Evolutionary conservation across 1,140 invertebrate genomes (phyloP).

Genomic region (Procambarus virginalis): DNA sequence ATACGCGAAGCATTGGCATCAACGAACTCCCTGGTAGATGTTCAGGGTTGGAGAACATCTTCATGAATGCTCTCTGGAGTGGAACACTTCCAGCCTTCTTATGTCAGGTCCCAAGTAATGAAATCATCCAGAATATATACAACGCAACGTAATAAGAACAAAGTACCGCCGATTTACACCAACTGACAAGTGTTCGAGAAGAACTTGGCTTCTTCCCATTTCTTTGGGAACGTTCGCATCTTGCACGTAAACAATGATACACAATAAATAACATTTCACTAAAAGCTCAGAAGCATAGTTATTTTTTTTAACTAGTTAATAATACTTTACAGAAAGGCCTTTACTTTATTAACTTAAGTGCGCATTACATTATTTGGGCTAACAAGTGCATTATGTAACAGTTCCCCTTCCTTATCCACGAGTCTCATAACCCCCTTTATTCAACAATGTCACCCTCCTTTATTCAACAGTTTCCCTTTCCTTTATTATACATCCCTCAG

Average conservation of each 20-base stretch:
- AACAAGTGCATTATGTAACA: background rate
- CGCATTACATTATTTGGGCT: background rate
- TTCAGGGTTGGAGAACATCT: slow-evolving; percentile 28
- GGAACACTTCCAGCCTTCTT: slow-evolving; percentile 10
- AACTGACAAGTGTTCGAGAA: background rate
- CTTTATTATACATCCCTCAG: too few species aligned
- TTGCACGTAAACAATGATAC: background rate
- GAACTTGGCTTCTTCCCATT: background rate
- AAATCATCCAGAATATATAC: background rate
- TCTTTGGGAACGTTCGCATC: background rate
- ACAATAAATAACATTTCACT: background rate
- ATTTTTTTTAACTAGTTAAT: background rate
- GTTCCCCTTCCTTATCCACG: background rate
- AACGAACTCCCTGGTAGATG: background rate
- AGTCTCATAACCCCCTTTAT: background rate
- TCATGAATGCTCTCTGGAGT: slow-evolving; percentile 40
- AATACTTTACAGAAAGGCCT: background rate
- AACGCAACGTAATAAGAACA: background rate
- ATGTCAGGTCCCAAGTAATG: slow-evolving; percentile 21
- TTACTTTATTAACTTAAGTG: background rate
- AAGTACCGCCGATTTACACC: background rate
- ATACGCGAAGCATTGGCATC: slow-evolving; percentile 31
- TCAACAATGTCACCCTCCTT: background rate
- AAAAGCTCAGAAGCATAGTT: background rate
- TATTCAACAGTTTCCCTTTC: too few species aligned